Evolutionary conservation across 2,113 vertebrate species (phyloP).

Genomic region (Psittacula cyanocephala): DNA sequence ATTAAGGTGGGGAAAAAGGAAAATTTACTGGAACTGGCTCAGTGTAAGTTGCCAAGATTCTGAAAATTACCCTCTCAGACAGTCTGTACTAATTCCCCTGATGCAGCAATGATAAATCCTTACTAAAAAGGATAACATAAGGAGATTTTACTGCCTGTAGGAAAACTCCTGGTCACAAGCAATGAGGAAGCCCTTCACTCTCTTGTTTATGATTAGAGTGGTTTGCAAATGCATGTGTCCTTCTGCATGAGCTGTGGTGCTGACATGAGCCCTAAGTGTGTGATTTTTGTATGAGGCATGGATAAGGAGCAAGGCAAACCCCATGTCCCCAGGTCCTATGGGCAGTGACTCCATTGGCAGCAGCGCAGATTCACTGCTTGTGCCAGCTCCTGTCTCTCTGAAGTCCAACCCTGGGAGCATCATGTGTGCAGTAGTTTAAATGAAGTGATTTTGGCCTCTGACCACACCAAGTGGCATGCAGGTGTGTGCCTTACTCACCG

Average conservation of each 20-base stretch:
- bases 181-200: background rate
- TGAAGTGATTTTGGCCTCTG: background rate
- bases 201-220: background rate
- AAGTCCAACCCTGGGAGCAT: background rate
- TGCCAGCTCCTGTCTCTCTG: accelerated
- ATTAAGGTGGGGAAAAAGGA: slow-evolving; percentile 6
- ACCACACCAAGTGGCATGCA: accelerated
- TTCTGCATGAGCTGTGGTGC: accelerated
- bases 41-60: background rate
- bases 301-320: background rate
- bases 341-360: background rate
- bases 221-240: background rate
- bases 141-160: slow-evolving; percentile 3
- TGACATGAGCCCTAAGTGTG: background rate
- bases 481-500: accelerated
- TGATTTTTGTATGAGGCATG: accelerated
- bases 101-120: slow-evolving; percentile 44
- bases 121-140: slow-evolving; percentile 22
- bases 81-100: background rate
- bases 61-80: slow-evolving; percentile 45
- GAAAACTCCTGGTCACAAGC: background rate
- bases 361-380: background rate
- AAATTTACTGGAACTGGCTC: background rate
- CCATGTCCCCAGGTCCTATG: background rate
- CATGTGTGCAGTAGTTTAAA: background rate